Evolutionary conservation across 2,113 vertebrate species (phyloP).

Genomic region (Cathartes aura): DNA sequence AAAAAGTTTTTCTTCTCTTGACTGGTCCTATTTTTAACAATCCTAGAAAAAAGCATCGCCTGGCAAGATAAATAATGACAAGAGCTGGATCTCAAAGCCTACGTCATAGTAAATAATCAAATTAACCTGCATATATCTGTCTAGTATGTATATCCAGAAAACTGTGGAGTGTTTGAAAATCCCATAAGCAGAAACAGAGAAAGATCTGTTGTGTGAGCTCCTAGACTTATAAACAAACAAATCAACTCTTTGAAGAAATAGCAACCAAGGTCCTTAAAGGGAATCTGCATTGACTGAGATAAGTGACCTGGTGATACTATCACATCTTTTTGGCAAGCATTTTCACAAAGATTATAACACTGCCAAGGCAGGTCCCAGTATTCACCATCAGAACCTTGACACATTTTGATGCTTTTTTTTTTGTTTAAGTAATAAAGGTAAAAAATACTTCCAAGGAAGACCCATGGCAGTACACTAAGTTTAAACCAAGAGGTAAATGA

Average conservation of each 20-base stretch:
- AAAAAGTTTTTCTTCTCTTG: neutral
- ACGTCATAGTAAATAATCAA: neutral
- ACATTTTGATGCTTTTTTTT: neutral
- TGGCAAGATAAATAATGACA: neutral
- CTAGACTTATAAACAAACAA: neutral
- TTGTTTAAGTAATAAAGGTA: neutral
- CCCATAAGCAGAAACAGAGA: neutral
- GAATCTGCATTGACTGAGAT: neutral
- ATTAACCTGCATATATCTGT: neutral
- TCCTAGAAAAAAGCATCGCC: neutral
- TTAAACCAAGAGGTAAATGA: neutral
- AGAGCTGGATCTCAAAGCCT: neutral
- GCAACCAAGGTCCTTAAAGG: neutral
- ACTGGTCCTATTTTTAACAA: neutral
- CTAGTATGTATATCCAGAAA: neutral
- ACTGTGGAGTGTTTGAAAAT: neutral
- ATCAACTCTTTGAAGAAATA: neutral
- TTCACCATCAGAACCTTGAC: neutral
- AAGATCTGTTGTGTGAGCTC: neutral
- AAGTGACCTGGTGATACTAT: rapidly evolving
- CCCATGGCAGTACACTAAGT: rapidly evolving
- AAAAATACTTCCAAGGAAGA: neutral
- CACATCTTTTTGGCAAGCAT: neutral
- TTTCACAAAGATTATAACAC: neutral
- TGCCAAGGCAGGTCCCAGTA: neutral